These are phyloP conservation scores for Morinoia aosen DNA, from an alignment of 2,888 invertebrate species.

Conservation along the genomic window DNA sequence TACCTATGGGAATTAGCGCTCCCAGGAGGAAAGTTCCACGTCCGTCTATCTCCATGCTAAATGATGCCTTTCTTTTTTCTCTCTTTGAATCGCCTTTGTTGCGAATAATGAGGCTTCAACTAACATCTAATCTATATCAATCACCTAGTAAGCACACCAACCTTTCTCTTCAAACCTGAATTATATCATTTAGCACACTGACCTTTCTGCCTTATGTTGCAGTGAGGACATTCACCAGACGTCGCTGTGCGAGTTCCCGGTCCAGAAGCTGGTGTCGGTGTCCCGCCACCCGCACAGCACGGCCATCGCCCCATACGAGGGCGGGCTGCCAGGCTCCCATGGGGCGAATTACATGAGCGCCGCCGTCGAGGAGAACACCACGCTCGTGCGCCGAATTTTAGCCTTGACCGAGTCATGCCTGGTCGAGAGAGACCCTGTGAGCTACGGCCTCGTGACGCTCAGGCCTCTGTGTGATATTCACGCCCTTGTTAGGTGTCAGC, in stretches of 20 bases:
- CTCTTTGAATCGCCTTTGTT: too few species aligned
- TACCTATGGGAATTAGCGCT: too few species aligned
- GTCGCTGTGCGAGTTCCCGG: constrained; percentile 95
- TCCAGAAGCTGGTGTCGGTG: constrained; percentile 89
- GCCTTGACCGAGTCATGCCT: constrained; percentile 96
- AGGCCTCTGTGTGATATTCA: constrained; percentile 80
- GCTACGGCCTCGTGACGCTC: constrained; percentile 93
- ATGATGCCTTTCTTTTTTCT: too few species aligned
- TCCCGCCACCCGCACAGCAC: constrained; percentile 38
- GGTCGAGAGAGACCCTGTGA: constrained; percentile 95
- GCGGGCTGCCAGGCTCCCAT: background rate
- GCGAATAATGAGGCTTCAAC: too few species aligned
- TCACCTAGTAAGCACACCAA: too few species aligned
- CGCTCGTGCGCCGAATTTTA: constrained; percentile 84
- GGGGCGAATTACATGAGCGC: constrained; percentile 45
- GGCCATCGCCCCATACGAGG: constrained; percentile 23
- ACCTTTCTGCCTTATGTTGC: constrained; percentile 70
- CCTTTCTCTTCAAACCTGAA: too few species aligned
- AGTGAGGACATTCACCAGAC: constrained; percentile 96
- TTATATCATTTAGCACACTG: background rate
- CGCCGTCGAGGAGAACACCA: background rate
- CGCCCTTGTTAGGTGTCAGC: constrained; percentile 88
- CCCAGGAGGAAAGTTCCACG: too few species aligned
- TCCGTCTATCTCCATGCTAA: too few species aligned
- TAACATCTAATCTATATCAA: too few species aligned